phyloP scores from a whole-genome alignment of 2,888 invertebrate species.

The Trichogramma dendrolimi region DNA sequence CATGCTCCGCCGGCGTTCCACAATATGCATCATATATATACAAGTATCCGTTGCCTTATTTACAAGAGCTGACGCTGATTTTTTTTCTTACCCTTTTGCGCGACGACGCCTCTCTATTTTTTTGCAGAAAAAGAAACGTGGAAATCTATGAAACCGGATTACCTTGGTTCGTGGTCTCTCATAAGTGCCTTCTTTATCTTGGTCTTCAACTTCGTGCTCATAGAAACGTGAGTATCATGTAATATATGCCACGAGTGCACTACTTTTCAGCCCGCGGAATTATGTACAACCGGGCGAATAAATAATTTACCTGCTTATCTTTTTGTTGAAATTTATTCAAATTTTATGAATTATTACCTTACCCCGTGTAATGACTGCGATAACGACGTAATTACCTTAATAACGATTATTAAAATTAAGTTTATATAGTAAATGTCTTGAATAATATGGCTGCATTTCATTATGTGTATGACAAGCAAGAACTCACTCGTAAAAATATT shows the following conservation, averaged over 20 bases:
- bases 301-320: neutral
- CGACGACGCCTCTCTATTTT: neutral
- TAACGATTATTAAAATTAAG: slow-evolving; percentile 17
- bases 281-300: slow-evolving; percentile 14
- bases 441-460: too few species aligned
- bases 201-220: slow-evolving; percentile 81
- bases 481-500: too few species aligned
- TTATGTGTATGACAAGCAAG: too few species aligned
- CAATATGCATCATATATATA: too few species aligned
- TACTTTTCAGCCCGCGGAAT: slow-evolving; percentile 8
- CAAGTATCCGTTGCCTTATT: slow-evolving; percentile 3
- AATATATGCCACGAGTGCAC: neutral
- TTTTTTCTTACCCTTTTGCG: slow-evolving; percentile 9
- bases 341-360: slow-evolving; percentile 16
- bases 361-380: slow-evolving; percentile 10
- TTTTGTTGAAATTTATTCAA: slow-evolving; percentile 18
- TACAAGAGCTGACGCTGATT: neutral
- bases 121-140: slow-evolving; percentile 67
- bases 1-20: neutral
- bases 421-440: slow-evolving; percentile 2
- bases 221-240: slow-evolving; percentile 66
- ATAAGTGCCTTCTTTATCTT: slow-evolving; percentile 78
- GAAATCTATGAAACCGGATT: slow-evolving; percentile 68
- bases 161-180: slow-evolving; percentile 72
- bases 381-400: slow-evolving; percentile 20